These are phyloP conservation scores for Ganaspis sp. DNA, from an alignment of 1,140 invertebrate genomes.

Conservation along the genomic window DNA sequence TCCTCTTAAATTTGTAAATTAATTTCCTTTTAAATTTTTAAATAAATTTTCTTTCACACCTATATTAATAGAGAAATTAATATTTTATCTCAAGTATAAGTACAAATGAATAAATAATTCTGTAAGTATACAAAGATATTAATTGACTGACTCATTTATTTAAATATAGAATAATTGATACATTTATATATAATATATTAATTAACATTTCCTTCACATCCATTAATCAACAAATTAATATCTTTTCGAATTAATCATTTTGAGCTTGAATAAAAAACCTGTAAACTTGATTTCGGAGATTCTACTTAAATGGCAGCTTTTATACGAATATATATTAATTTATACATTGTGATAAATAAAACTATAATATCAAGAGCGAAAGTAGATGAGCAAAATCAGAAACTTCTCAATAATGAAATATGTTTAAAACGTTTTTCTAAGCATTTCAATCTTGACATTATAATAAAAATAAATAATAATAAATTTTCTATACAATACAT, in stretches of 20 bases:
- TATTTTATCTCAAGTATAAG: too few species aligned
- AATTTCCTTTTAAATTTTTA: too few species aligned
- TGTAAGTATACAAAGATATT: too few species aligned
- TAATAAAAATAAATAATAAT: constrained; percentile 7
- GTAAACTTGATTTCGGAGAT: constrained; percentile 6
- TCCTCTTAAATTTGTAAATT: neutral
- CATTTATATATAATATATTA: too few species aligned
- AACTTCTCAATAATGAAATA: neutral
- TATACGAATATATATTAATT: too few species aligned
- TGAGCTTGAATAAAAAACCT: constrained; percentile 15
- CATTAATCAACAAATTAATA: neutral
- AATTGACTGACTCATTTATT: too few species aligned
- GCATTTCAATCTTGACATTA: constrained; percentile 7
- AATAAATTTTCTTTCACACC: too few species aligned
- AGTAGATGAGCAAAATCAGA: neutral
- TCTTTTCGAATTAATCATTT: neutral
- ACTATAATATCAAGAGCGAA: constrained; percentile 10
- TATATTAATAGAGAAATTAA: too few species aligned
- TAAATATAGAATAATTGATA: too few species aligned
- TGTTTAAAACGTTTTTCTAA: neutral
- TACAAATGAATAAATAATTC: too few species aligned
- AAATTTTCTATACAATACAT: neutral
- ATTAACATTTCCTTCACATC: neutral
- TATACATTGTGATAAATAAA: neutral
- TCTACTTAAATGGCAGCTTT: constrained; percentile 19